Conservation (phyloP, 1,140 invertebrate species). For the Acromyrmex echinatior region DNA sequence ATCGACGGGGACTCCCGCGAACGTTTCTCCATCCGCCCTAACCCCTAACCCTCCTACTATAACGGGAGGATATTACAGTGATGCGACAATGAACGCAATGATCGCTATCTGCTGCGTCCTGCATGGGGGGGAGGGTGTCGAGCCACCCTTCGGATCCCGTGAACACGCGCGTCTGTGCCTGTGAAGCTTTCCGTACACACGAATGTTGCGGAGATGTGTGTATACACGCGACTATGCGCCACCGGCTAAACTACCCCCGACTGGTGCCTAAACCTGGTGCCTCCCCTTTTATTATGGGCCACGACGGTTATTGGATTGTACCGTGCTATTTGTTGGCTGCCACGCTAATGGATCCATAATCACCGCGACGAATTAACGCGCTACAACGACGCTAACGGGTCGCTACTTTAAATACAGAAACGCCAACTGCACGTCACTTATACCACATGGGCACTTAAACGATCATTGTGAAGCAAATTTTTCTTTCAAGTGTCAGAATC, state of each 20-base stretch:
- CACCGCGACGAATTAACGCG: constrained; percentile 81
- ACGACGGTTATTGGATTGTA: constrained; percentile 84
- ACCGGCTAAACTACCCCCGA: constrained; percentile 82
- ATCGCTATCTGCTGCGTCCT: constrained; percentile 79
- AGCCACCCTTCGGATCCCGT: constrained; percentile 34
- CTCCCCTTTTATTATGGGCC: constrained; percentile 82
- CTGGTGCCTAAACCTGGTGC: constrained; percentile 81
- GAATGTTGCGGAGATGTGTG: not conserved
- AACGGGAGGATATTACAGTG: constrained; percentile 77
- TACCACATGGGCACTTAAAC: constrained; percentile 22
- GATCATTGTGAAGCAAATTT: constrained; percentile 15
- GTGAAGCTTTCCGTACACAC: not conserved
- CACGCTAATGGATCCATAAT: constrained; percentile 86
- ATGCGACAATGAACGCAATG: constrained; percentile 83
- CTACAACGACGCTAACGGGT: constrained; percentile 62
- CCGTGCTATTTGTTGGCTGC: constrained; percentile 83
- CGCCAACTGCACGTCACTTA: constrained; percentile 41
- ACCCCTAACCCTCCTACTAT: not conserved
- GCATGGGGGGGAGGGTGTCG: constrained; percentile 58
- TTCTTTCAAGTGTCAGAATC: not conserved
- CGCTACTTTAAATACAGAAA: constrained; percentile 67
- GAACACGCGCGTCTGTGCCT: not conserved
- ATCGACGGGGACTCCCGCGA: constrained; percentile 50
- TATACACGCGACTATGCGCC: constrained; percentile 36
- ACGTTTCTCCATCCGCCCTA: constrained; percentile 46